Evolutionary conservation across 2,888 invertebrate genomes (phyloP).

Genomic region (Drosophila atroscutellata): DNA sequence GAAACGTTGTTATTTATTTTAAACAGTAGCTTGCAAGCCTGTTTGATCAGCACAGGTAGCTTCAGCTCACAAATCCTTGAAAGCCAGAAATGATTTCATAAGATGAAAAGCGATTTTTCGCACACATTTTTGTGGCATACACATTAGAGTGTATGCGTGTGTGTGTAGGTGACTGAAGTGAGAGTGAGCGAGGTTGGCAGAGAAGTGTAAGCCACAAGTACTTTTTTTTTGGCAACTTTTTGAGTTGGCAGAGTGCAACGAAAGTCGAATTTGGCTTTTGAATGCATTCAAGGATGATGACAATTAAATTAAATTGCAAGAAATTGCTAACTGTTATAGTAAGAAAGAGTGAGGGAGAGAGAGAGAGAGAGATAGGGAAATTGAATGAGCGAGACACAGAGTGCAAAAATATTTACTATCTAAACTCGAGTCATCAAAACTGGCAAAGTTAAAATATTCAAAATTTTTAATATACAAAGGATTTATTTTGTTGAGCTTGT

Average conservation of each 20-base stretch:
- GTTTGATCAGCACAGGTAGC: slow-evolving; percentile 46
- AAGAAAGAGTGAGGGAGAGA: neutral
- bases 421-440: no score
- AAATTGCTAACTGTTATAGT: neutral
- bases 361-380: neutral
- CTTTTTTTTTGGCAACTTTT: slow-evolving; percentile 45
- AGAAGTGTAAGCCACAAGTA: slow-evolving; percentile 41
- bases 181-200: neutral
- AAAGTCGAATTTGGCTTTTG: slow-evolving; percentile 22
- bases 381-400: neutral
- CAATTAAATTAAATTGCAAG: slow-evolving; percentile 55
- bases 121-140: slow-evolving; percentile 46
- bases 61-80: slow-evolving; percentile 66
- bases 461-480: neutral
- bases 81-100: slow-evolving; percentile 72
- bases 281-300: slow-evolving; percentile 40
- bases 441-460: neutral
- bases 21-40: slow-evolving; percentile 61
- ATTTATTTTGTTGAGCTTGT: neutral
- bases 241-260: slow-evolving; percentile 46
- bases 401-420: no score
- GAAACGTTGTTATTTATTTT: slow-evolving; percentile 76
- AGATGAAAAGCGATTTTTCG: slow-evolving; percentile 72
- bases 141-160: neutral
- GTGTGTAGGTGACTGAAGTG: neutral